phyloP scores from a whole-genome alignment of 2,888 invertebrate species.

The Caradrina clavipalpis region DNA sequence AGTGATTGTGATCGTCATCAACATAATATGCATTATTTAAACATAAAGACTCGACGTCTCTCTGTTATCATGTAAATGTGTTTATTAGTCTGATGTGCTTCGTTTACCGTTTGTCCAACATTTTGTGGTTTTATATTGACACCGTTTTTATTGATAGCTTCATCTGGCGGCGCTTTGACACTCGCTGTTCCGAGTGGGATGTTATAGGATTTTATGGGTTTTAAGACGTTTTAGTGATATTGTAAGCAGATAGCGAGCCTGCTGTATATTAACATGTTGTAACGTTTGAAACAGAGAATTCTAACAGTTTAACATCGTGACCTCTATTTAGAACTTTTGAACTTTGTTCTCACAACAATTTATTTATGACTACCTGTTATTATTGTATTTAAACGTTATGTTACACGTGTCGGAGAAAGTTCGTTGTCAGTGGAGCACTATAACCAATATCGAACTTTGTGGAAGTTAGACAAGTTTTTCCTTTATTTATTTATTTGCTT shows the following conservation, averaged over 20 bases:
- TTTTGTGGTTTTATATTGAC: slow-evolving; percentile 32
- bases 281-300: background rate
- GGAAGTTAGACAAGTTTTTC: background rate
- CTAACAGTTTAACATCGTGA: no score
- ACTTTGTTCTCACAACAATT: background rate
- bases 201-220: slow-evolving; percentile 38
- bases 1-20: slow-evolving; percentile 7
- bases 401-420: background rate
- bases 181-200: slow-evolving; percentile 10
- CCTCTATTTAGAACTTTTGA: background rate
- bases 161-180: slow-evolving; percentile 33
- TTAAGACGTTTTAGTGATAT: slow-evolving; percentile 1
- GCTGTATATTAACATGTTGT: slow-evolving; percentile 5
- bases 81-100: slow-evolving; percentile 43
- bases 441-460: background rate
- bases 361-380: background rate
- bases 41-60: slow-evolving; percentile 8
- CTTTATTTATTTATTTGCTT: no score
- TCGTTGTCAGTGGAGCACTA: no score
- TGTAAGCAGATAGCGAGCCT: background rate
- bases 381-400: background rate
- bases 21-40: slow-evolving; percentile 37
- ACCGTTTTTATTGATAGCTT: slow-evolving; percentile 45
- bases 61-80: slow-evolving; percentile 48
- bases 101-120: slow-evolving; percentile 45